A percentile compares a stretch with the other conserved stretches of the same genome.
Conservation (phyloP, 2,797 vertebrate genomes). For the Phalloptychus januarius region DNA sequence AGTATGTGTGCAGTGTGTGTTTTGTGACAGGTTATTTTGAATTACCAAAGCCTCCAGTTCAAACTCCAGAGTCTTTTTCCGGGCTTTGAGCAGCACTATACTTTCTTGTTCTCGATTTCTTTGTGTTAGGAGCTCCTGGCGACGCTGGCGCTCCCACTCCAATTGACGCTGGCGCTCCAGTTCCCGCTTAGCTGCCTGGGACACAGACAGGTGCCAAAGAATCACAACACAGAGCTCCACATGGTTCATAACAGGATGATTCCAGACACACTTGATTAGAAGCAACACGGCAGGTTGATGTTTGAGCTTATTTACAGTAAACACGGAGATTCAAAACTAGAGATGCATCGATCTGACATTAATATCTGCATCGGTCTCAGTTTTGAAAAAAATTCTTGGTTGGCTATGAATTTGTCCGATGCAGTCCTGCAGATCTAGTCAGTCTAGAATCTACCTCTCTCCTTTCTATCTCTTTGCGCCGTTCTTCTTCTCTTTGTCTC, state of each 20-base stretch:
- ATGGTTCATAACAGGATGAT: neutral
- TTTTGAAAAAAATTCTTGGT: too few relatives aligned
- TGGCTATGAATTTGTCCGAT: too few relatives aligned
- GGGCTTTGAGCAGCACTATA: slow-evolving; percentile 93
- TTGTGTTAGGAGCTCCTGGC: slow-evolving; percentile 94
- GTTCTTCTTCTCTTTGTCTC: slow-evolving; percentile 92
- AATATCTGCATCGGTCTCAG: too few relatives aligned
- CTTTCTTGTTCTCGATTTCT: slow-evolving; percentile 96
- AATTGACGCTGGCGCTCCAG: slow-evolving; percentile 88
- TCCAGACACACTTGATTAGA: neutral
- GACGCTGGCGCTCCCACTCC: slow-evolving; percentile 83
- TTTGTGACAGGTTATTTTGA: neutral
- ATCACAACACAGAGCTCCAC: neutral
- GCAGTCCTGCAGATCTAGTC: too few relatives aligned
- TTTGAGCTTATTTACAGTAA: slow-evolving; percentile 6
- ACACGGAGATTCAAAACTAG: slow-evolving; percentile 2
- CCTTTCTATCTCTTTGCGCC: slow-evolving; percentile 94
- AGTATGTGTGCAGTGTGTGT: neutral
- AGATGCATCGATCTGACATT: too few relatives aligned
- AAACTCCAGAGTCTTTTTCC: slow-evolving; percentile 97
- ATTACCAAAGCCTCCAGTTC: slow-evolving; percentile 93
- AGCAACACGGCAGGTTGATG: neutral
- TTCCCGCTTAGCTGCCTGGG: slow-evolving; percentile 93
- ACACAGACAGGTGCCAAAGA: neutral
- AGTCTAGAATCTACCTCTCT: slow-evolving; percentile 88